phyloP scores from a whole-genome alignment of 2,888 invertebrate genomes.

The Papilio demoleus region DNA sequence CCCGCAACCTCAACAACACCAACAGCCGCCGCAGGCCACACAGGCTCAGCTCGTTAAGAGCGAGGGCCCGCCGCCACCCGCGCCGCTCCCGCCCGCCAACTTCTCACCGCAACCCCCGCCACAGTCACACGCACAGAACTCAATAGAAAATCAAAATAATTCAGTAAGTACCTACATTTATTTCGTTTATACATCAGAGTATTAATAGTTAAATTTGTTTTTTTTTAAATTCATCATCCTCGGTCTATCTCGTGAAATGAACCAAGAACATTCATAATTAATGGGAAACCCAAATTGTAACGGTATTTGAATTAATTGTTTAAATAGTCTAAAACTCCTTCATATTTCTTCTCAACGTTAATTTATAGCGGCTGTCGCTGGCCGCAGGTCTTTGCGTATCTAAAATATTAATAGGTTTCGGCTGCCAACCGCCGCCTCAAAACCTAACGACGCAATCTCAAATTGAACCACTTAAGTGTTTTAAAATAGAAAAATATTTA shows the following conservation, averaged over 20 bases:
- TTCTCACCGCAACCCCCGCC: conserved; percentile 76
- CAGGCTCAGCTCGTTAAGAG: conserved; percentile 80
- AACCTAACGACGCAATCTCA: conserved; percentile 26
- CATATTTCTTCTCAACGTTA: conserved; percentile 27
- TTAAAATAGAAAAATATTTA: conserved; percentile 26
- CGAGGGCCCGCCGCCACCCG: conserved; percentile 79
- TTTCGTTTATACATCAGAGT: neutral
- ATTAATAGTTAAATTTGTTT: too few species aligned
- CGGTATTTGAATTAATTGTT: conserved; percentile 15
- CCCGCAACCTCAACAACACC: conserved; percentile 52
- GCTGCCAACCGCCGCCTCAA: conserved; percentile 20
- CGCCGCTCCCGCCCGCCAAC: conserved; percentile 74
- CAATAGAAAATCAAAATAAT: conserved; percentile 84
- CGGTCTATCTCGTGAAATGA: neutral
- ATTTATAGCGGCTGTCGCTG: conserved; percentile 35
- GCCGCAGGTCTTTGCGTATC: conserved; percentile 21
- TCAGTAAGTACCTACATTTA: conserved; percentile 61
- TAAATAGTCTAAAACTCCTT: conserved; percentile 14
- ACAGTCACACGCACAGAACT: conserved; percentile 76
- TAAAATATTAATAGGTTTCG: conserved; percentile 35
- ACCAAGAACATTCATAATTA: conserved; percentile 3
- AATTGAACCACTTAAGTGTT: conserved; percentile 29
- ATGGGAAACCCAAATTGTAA: conserved; percentile 28
- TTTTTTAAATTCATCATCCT: neutral
- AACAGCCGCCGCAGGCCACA: conserved; percentile 52